A percentile compares a stretch with the other conserved stretches of the same genome.
Conservation (phyloP, 1,140 invertebrate species). For the Mizuhopecten yessoensis region DNA sequence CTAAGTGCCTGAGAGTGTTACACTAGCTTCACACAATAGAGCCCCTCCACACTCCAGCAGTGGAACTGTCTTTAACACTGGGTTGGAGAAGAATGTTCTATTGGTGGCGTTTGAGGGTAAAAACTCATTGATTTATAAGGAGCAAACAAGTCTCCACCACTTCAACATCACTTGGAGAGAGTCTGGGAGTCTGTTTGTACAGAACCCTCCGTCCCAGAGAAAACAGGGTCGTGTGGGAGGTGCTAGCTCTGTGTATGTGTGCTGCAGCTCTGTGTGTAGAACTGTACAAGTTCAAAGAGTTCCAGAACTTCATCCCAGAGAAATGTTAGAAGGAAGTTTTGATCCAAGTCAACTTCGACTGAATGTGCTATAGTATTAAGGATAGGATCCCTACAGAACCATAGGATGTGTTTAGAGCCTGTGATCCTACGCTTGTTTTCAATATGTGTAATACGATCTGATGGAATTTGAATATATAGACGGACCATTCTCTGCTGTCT, state of each 20-base stretch:
- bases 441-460: background rate
- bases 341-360: no score
- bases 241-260: no score
- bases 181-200: background rate
- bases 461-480: background rate
- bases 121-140: background rate
- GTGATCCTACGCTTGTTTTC: background rate
- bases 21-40: background rate
- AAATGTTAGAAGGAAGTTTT: no score
- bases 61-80: background rate
- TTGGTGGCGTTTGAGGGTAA: background rate
- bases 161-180: background rate
- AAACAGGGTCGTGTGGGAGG: no score
- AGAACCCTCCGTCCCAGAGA: no score
- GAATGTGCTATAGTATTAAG: no score
- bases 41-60: background rate
- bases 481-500: background rate
- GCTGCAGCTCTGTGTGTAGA: no score
- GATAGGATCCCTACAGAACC: no score
- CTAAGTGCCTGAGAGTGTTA: background rate
- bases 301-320: no score
- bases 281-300: no score
- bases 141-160: background rate
- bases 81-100: background rate
- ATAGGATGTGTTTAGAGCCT: no score